Percentiles rank a stretch among this genome's conserved stretches.
Conservation (phyloP, 2,888 invertebrate genomes). For the Perdita meconis region DNA sequence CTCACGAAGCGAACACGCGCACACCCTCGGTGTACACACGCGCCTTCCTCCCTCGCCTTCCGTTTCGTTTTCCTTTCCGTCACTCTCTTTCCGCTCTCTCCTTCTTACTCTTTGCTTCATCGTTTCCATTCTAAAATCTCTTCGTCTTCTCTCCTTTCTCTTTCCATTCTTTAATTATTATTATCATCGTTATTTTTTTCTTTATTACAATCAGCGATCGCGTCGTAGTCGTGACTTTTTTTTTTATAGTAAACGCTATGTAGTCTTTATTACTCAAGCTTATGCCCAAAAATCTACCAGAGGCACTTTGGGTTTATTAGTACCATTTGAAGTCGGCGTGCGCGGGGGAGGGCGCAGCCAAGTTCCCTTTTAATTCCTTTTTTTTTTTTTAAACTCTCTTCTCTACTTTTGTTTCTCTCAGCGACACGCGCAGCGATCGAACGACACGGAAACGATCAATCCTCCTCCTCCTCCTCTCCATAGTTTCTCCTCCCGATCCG, state of each 20-base stretch:
- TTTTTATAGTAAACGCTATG: constrained; percentile 74
- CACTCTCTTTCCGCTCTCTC: constrained; percentile 23
- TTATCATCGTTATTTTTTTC: constrained; percentile 59
- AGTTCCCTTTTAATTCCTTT: constrained; percentile 32
- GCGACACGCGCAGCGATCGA: constrained; percentile 58
- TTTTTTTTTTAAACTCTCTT: constrained; percentile 15
- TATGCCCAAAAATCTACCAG: constrained; percentile 84
- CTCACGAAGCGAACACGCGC: constrained; percentile 44
- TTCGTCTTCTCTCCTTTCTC: constrained; percentile 23
- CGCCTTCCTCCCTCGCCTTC: constrained; percentile 42
- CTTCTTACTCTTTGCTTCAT: constrained; percentile 18
- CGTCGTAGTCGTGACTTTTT: constrained; percentile 64
- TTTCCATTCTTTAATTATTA: constrained; percentile 56
- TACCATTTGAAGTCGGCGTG: constrained; percentile 83
- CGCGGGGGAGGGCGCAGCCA: constrained; percentile 78
- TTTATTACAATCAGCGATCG: constrained; percentile 70
- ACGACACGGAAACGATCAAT: constrained; percentile 59
- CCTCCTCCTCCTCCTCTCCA: neutral
- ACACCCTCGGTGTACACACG: constrained; percentile 33
- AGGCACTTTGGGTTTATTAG: constrained; percentile 84
- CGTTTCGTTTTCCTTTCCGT: constrained; percentile 23
- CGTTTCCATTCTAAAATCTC: constrained; percentile 7
- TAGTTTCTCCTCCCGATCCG: constrained; percentile 21
- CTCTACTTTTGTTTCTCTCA: constrained; percentile 11
- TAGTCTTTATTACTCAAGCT: constrained; percentile 83